phyloP scores from a whole-genome alignment of 2,797 vertebrate genomes.

The Macropodus opercularis region DNA sequence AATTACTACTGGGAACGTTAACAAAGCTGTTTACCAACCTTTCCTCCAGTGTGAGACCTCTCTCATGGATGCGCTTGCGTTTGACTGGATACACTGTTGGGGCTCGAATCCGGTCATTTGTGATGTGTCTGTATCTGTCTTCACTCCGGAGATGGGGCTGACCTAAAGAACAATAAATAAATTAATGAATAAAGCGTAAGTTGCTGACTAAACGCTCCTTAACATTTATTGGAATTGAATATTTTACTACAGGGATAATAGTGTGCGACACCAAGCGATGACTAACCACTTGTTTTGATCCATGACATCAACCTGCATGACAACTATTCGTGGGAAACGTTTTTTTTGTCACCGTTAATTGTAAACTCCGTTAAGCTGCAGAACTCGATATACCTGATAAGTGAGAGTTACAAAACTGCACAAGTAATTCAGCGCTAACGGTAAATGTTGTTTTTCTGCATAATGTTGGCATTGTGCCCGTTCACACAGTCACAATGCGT shows the following conservation, averaged over 20 bases:
- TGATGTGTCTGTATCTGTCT: constrained; percentile 81
- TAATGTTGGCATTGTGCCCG: constrained; percentile 61
- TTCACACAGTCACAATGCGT: constrained; percentile 30
- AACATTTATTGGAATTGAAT: constrained; percentile 6
- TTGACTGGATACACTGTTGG: constrained; percentile 76
- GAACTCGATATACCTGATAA: constrained; percentile 80
- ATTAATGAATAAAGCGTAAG: too few species aligned
- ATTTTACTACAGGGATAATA: background rate
- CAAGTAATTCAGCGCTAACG: constrained; percentile 84
- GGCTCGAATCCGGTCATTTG: constrained; percentile 74
- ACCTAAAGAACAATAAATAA: too few species aligned
- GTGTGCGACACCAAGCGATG: constrained; percentile 24
- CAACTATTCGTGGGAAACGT: constrained; percentile 77
- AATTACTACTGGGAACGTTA: background rate
- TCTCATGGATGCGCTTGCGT: constrained; percentile 79
- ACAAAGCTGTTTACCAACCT: constrained; percentile 59
- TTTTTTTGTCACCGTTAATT: constrained; percentile 77
- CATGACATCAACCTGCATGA: constrained; percentile 60
- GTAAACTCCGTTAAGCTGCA: constrained; percentile 81
- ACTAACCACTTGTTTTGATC: constrained; percentile 73
- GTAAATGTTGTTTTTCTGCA: constrained; percentile 81
- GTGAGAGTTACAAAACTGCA: constrained; percentile 68
- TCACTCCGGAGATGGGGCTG: constrained; percentile 83
- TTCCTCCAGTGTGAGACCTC: constrained; percentile 79
- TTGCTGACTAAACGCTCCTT: too few species aligned